Evolutionary conservation across 2,888 invertebrate genomes (phyloP).

Genomic region (Capitulum mitella): DNA sequence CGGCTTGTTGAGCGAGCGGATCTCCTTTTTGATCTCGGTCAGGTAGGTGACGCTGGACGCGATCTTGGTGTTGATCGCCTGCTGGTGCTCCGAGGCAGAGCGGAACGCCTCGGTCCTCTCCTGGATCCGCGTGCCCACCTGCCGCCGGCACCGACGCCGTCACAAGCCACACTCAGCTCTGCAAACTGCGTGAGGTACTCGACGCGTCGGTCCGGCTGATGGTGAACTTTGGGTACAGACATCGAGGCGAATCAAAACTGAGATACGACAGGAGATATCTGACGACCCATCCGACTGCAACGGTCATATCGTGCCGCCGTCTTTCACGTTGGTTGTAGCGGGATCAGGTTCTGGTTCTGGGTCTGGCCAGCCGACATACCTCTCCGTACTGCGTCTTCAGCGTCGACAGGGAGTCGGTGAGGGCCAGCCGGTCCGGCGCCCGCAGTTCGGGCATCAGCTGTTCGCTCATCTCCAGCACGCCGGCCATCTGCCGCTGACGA

Average conservation of each 20-base stretch:
- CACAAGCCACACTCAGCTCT: no score
- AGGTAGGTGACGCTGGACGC: constrained; percentile 72
- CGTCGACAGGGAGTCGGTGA: constrained; percentile 58
- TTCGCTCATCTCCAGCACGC: constrained; percentile 70
- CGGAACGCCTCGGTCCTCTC: constrained; percentile 66
- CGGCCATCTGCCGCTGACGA: constrained; percentile 62
- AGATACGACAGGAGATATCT: no score
- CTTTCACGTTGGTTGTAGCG: no score
- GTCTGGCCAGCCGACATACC: no score
- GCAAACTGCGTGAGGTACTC: no score
- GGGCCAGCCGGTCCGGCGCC: constrained; percentile 73
- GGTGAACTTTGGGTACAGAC: no score
- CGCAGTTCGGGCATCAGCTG: constrained; percentile 69
- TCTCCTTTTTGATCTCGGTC: constrained; percentile 69
- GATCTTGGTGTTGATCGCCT: constrained; percentile 69
- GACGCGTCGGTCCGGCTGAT: no score
- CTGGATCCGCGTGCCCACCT: constrained; percentile 64
- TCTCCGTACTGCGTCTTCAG: background rate
- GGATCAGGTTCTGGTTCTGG: no score
- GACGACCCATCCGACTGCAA: no score
- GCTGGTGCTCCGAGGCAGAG: constrained; percentile 70
- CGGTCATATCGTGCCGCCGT: no score
- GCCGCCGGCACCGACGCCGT: constrained; percentile 38
- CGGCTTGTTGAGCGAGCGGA: constrained; percentile 74
- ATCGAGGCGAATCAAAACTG: no score